Evolutionary conservation across 35 echinoderm and acorn worm species (phyloP).

Genomic region (Anneissia japonica): DNA sequence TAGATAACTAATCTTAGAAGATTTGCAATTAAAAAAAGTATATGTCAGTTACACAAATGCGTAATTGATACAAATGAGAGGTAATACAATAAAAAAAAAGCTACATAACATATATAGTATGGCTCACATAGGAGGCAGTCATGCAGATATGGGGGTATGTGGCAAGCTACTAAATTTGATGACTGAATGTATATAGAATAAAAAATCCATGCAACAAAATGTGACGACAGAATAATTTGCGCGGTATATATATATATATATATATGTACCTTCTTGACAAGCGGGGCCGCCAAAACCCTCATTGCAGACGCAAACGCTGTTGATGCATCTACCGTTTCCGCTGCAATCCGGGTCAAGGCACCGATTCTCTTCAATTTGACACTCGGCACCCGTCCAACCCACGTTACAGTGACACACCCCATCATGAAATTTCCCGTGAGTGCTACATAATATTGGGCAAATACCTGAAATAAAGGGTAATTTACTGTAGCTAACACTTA

Average conservation of each 20-base stretch:
- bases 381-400: constrained; percentile 85
- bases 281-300: constrained; percentile 59
- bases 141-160: not conserved
- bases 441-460: constrained; percentile 82
- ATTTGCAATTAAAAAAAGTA: too few species aligned
- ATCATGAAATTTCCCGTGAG: constrained; percentile 50
- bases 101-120: not conserved
- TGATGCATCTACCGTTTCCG: constrained; percentile 71
- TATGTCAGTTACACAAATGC: not conserved
- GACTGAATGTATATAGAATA: not conserved
- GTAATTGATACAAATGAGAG: not conserved
- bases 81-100: not conserved
- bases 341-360: constrained; percentile 82
- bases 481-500: too few species aligned
- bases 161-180: not conserved
- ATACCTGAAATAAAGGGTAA: constrained; percentile 37
- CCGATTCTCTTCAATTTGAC: constrained; percentile 67
- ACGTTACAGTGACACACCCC: constrained; percentile 63
- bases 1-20: too few species aligned
- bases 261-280: constrained; percentile 77
- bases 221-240: not conserved
- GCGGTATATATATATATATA: not conserved
- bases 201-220: not conserved
- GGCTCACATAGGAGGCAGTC: not conserved
- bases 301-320: constrained; percentile 76